Conservation (phyloP, 2,888 invertebrate species). For the Shargacucullia verbasci region DNA sequence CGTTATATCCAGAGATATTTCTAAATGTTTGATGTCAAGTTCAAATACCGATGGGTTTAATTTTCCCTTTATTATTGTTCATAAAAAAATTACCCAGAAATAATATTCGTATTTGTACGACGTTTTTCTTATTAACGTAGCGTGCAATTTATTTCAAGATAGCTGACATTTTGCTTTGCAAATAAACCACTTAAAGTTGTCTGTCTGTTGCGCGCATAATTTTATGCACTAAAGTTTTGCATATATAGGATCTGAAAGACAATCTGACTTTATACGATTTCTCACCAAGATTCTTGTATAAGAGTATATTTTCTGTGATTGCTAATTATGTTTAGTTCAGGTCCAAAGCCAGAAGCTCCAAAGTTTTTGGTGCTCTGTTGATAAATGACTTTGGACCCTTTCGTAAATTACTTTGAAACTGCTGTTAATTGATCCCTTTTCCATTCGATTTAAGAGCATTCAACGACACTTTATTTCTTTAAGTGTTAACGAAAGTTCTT, state of each 20-base stretch:
- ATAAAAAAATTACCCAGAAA: constrained; percentile 42
- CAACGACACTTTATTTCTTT: constrained; percentile 13
- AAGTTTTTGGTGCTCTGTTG: constrained; percentile 24
- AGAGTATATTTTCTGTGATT: constrained; percentile 3
- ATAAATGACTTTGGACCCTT: constrained; percentile 30
- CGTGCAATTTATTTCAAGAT: constrained; percentile 35
- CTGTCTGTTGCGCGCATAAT: constrained; percentile 49
- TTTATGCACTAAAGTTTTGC: constrained; percentile 45
- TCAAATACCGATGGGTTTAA: too few species aligned
- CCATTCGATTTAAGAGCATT: constrained; percentile 8
- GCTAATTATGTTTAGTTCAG: constrained; percentile 9
- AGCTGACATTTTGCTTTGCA: constrained; percentile 34
- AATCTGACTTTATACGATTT: neutral
- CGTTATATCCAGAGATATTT: constrained; percentile 19
- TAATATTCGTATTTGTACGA: constrained; percentile 36
- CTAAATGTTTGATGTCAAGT: constrained; percentile 33
- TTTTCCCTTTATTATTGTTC: constrained; percentile 32
- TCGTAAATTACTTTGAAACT: constrained; percentile 38
- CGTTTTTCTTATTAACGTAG: constrained; percentile 40
- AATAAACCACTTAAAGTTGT: constrained; percentile 32
- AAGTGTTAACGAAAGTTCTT: constrained; percentile 3
- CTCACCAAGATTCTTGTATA: too few species aligned
- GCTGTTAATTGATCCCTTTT: constrained; percentile 41
- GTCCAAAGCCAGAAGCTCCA: neutral
- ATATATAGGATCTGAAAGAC: constrained; percentile 14